Conservation (phyloP, 2,888 invertebrate species). For the Antheraea yamamai region DNA sequence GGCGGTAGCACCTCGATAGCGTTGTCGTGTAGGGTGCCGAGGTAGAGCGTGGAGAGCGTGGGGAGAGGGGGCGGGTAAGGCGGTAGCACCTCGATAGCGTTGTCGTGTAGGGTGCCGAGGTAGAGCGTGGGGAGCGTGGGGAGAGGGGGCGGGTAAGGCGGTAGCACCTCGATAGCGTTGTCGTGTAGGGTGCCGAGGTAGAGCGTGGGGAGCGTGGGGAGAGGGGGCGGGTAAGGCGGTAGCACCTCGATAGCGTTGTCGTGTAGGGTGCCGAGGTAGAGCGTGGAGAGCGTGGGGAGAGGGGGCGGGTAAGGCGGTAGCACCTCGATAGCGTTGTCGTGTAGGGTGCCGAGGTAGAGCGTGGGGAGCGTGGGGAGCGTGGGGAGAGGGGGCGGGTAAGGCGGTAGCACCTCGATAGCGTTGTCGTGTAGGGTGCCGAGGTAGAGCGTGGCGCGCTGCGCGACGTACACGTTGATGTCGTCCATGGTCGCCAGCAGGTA, state of each 20-base stretch:
- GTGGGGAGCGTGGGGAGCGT: constrained; percentile 76
- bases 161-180: constrained; percentile 88
- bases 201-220: constrained; percentile 82
- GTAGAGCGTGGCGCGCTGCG: constrained; percentile 95
- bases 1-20: constrained; percentile 86
- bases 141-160: too few species aligned
- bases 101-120: constrained; percentile 95
- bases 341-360: constrained; percentile 95
- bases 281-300: constrained; percentile 77
- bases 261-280: constrained; percentile 96
- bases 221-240: too few species aligned
- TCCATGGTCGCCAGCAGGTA: constrained; percentile 98
- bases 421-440: constrained; percentile 96
- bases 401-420: constrained; percentile 86
- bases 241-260: constrained; percentile 91
- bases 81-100: constrained; percentile 87
- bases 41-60: constrained; percentile 87
- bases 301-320: too few species aligned
- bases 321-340: constrained; percentile 92
- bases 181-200: constrained; percentile 97
- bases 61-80: too few species aligned
- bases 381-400: too few species aligned
- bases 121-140: constrained; percentile 86
- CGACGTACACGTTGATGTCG: constrained; percentile 96
- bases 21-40: constrained; percentile 95